A percentile compares a stretch with the other conserved stretches of the same genome.
Conservation (phyloP, 1,140 invertebrate species). For the Hycleus cichorii region DNA sequence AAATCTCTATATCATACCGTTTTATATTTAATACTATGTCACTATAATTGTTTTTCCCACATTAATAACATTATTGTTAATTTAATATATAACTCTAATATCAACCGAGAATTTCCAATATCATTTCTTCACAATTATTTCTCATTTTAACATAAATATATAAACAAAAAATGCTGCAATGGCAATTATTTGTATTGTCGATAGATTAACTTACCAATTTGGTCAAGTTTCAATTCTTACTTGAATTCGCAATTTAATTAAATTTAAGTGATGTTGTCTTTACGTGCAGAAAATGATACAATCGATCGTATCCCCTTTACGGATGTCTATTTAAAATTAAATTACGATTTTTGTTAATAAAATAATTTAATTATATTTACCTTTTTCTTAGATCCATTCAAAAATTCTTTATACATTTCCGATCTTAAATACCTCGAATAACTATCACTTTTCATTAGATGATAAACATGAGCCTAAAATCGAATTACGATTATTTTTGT, state of each 20-base stretch:
- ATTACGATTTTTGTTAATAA: background rate
- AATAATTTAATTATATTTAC: constrained; percentile 44
- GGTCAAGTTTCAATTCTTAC: constrained; percentile 17
- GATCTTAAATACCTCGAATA: constrained; percentile 96
- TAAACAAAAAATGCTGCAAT: background rate
- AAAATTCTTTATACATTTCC: constrained; percentile 97
- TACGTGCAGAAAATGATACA: constrained; percentile 70
- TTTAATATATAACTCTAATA: no score
- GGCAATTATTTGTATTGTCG: constrained; percentile 27
- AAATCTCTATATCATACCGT: background rate
- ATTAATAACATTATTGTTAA: background rate
- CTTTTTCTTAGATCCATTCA: constrained; percentile 94
- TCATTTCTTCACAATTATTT: no score
- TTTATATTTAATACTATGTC: constrained; percentile 3
- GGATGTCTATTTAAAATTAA: constrained; percentile 55
- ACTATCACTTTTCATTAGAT: constrained; percentile 98
- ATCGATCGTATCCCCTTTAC: constrained; percentile 82
- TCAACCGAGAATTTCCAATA: no score
- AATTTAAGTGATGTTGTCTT: constrained; percentile 51
- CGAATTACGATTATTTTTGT: background rate
- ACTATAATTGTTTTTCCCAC: constrained; percentile 8
- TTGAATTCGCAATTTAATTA: constrained; percentile 15
- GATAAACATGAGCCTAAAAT: constrained; percentile 91
- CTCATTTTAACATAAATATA: no score
- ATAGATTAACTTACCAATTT: constrained; percentile 21